Evolutionary conservation across 2,888 invertebrate genomes (phyloP).

Genomic region (Eudemis profundana): DNA sequence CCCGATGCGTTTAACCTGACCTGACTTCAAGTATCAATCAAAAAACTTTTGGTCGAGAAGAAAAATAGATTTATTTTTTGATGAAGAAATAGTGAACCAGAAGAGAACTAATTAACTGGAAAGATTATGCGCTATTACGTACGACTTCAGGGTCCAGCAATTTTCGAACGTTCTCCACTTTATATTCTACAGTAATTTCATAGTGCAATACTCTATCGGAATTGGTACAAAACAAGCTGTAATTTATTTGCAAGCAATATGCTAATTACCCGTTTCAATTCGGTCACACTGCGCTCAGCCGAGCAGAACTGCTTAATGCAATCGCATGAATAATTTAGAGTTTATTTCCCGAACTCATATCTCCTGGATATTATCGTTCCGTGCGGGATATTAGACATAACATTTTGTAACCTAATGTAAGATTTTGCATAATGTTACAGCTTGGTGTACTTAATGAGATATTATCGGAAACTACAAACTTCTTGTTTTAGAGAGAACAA

Average conservation of each 20-base stretch:
- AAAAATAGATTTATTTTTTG: too few species aligned
- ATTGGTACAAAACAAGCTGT: neutral
- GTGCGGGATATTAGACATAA: neutral
- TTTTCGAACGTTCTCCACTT: neutral
- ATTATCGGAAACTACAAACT: too few species aligned
- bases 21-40: too few species aligned
- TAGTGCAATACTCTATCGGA: neutral
- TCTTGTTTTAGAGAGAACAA: too few species aligned
- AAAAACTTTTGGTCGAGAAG: too few species aligned
- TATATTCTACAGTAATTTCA: neutral
- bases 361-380: slow-evolving; percentile 1
- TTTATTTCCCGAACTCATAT: slow-evolving; percentile 6
- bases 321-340: slow-evolving; percentile 10
- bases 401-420: neutral
- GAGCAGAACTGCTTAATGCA: slow-evolving; percentile 17
- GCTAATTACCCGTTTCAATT: slow-evolving; percentile 16
- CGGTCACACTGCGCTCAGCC: slow-evolving; percentile 16
- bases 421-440: slow-evolving; percentile 3
- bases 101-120: too few species aligned
- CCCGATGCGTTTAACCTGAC: too few species aligned
- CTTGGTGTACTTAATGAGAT: too few species aligned
- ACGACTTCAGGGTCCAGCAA: neutral
- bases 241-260: slow-evolving; percentile 13
- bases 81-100: too few species aligned
- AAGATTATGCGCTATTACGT: neutral